phyloP scores from a whole-genome alignment of 2,113 vertebrate species.

The Puntigrus tetrazona region DNA sequence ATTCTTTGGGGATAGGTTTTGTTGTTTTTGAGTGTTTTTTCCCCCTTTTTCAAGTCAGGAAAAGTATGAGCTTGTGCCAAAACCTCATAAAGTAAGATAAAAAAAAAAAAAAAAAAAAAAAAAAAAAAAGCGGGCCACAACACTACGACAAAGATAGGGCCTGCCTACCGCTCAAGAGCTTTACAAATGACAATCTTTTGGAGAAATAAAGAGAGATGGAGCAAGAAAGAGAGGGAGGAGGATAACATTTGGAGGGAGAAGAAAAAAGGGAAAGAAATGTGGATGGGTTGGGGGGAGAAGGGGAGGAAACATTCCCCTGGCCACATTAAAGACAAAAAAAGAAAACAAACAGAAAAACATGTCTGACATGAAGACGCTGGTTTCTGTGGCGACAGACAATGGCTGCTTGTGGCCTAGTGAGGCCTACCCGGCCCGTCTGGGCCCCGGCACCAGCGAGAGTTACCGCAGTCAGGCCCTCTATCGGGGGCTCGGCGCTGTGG shows the following conservation, averaged over 20 bases:
- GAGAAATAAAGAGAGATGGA: slow-evolving; percentile 59
- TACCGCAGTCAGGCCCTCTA: slow-evolving; percentile 77
- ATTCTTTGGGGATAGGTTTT: slow-evolving; percentile 69
- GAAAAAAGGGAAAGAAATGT: slow-evolving; percentile 69
- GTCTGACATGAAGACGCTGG: slow-evolving; percentile 86
- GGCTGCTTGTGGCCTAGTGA: slow-evolving; percentile 80
- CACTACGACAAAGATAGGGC: slow-evolving; percentile 75
- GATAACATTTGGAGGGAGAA: slow-evolving; percentile 58
- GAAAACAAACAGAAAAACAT: slow-evolving; percentile 87
- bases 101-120: too few relatives aligned
- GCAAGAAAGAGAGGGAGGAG: slow-evolving; percentile 62
- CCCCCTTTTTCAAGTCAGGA: slow-evolving; percentile 56
- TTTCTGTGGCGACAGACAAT: slow-evolving; percentile 85
- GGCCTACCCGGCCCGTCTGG: slow-evolving; percentile 79
- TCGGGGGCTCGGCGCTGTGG: slow-evolving; percentile 75
- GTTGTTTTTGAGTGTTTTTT: slow-evolving; percentile 71
- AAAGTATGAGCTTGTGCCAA: slow-evolving; percentile 72
- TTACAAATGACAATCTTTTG: slow-evolving; percentile 76
- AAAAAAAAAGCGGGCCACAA: slow-evolving; percentile 70
- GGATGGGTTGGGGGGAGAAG: slow-evolving; percentile 71
- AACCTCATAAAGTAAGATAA: slow-evolving; percentile 76
- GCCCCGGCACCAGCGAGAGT: slow-evolving; percentile 83
- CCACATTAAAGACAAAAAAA: slow-evolving; percentile 85
- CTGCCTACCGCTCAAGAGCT: slow-evolving; percentile 72
- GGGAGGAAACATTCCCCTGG: slow-evolving; percentile 76